Conservation (phyloP, 2,113 vertebrate genomes). For the Thalassoma bifasciatum region DNA sequence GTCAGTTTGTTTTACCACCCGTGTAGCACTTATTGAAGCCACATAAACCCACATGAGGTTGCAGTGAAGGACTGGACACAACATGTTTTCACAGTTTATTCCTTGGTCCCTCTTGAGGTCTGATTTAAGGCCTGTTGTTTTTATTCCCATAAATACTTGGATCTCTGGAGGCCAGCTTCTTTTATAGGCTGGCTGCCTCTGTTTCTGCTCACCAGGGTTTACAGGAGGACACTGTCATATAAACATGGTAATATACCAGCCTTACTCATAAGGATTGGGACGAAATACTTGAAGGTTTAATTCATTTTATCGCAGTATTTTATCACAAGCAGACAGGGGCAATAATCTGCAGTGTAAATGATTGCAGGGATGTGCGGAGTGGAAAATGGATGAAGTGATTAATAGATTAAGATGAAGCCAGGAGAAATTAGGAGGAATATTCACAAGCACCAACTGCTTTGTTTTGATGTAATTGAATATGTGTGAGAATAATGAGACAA, state of each 20-base stretch:
- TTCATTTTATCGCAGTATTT: conserved; percentile 72
- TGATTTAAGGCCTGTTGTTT: conserved; percentile 84
- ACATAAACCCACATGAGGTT: conserved; percentile 44
- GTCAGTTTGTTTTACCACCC: neutral
- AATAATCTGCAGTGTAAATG: conserved; percentile 66
- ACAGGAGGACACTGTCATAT: conserved; percentile 80
- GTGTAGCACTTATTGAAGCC: conserved; percentile 2
- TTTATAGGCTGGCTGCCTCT: conserved; percentile 76
- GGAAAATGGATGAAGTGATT: conserved; percentile 38
- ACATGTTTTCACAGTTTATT: conserved; percentile 18
- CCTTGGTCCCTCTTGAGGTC: conserved; percentile 53
- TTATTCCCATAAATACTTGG: conserved; percentile 78
- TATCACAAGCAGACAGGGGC: conserved; percentile 60
- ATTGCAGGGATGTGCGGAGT: conserved; percentile 32
- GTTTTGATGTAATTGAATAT: neutral
- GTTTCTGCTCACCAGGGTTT: conserved; percentile 74
- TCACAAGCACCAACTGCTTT: neutral
- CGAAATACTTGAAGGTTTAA: conserved; percentile 68
- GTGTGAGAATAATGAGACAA: neutral
- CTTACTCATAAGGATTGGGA: conserved; percentile 70
- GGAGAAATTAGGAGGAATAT: neutral
- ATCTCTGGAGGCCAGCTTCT: conserved; percentile 64
- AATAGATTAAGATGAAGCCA: conserved; percentile 40
- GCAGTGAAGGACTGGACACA: conserved; percentile 31
- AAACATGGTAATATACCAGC: conserved; percentile 81